phyloP scores from a whole-genome alignment of 2,888 invertebrate species.

The Phragmatobia fuliginosa region DNA sequence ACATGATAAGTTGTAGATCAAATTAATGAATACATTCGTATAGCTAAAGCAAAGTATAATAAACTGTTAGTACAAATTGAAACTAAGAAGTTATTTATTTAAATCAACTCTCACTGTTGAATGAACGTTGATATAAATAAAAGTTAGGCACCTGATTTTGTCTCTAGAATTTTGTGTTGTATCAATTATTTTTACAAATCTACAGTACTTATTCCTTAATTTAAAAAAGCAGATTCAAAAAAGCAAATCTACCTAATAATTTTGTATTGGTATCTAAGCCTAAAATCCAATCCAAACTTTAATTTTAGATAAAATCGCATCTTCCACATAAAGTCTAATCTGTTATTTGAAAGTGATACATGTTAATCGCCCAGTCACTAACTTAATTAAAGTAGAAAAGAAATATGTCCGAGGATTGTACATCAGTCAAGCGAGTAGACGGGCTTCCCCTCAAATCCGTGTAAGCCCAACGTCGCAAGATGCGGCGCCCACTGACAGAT shows the following conservation, averaged over 20 bases:
- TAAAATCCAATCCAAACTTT: neutral
- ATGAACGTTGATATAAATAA: no score
- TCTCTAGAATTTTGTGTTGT: no score
- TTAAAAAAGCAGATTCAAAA: no score
- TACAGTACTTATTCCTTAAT: no score
- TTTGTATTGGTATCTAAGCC: no score
- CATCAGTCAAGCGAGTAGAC: slow-evolving; percentile 69
- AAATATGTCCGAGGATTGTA: slow-evolving; percentile 52
- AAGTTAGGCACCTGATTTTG: no score
- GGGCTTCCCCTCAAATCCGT: slow-evolving; percentile 67
- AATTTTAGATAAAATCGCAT: neutral
- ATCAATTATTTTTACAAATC: no score
- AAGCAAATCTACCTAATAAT: no score
- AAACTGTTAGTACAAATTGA: no score
- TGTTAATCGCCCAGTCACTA: slow-evolving; percentile 38
- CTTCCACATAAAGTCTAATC: neutral
- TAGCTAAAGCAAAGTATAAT: neutral
- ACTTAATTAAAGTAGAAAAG: slow-evolving; percentile 52
- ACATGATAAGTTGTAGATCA: slow-evolving; percentile 11
- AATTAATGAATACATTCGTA: slow-evolving; percentile 14
- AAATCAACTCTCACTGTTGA: no score
- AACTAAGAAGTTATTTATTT: no score
- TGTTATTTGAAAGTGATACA: neutral
- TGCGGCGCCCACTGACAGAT: slow-evolving; percentile 64
- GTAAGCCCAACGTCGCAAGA: slow-evolving; percentile 61